Evolutionary conservation across 2,888 invertebrate genomes (phyloP), one percentile per base, ranked within the genome.

Genomic region (Trachelus troglodyta): DNA sequence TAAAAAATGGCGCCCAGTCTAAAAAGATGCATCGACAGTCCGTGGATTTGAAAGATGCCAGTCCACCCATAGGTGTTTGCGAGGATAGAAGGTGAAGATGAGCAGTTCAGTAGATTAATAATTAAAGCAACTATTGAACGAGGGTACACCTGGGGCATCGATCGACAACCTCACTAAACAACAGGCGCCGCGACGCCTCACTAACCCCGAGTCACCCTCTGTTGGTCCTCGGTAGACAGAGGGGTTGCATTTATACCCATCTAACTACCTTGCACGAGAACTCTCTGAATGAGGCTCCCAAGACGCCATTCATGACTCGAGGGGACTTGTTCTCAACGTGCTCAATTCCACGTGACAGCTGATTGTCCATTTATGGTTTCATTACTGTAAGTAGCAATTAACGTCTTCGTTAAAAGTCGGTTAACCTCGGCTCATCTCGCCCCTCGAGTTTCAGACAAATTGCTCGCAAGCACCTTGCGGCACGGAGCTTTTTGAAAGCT

Each of bases 91-190:
- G 81, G 79, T 81, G 78, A 80, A 75, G 81, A 4, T 15, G 79
- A 83, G 76, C 79, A 80, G 76, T 56, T 81, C 78, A 76, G 69
- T 76, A 75, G 74, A 69, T 88, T 87, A 86, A 88, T 87, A 86
- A 88, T 85, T 82, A 79, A 87, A 84, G 78, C 74, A 82, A 83
- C 75, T 75, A 77, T 76, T 76, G 73, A n/a, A 77, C 79, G 80
- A 37, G 75, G 79, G 75, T 80, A 80, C 82, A 84, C 84, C 82
- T 81, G 81, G 80, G 80, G 80, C 83, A 89, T 89, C 88, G 87
- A 89, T 89, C 87, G 83, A 78, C 80, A 79, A 76, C 78, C 71
- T 71, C 31, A 23, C 6, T 23, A 9, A 2, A 56, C 56, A 6
- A 23, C 23, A 56, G 56, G 56, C 56, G 56, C 9, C 23, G 56